phyloP scores from a whole-genome alignment of 2,888 invertebrate species.

The Slavum lentiscoides region DNA sequence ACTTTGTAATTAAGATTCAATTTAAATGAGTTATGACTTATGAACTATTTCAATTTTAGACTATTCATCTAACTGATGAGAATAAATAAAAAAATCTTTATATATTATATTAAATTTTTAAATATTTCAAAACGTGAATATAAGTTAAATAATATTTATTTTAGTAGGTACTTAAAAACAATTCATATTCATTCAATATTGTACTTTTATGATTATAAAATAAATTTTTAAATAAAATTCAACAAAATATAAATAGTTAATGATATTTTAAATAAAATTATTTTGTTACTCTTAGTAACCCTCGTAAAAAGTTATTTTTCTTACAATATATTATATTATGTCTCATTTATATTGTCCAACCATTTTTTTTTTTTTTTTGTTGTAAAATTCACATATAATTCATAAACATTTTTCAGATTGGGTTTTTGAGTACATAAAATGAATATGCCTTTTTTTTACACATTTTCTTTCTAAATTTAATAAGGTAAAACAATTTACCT shows the following conservation, averaged over 20 bases:
- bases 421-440: too few relatives aligned
- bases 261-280: not conserved
- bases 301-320: constrained; percentile 8
- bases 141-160: not conserved
- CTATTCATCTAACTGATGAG: not conserved
- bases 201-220: not conserved
- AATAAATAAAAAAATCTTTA: not conserved
- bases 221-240: not conserved
- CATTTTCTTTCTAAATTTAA: not conserved
- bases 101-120: not conserved
- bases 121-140: not conserved
- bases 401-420: too few relatives aligned
- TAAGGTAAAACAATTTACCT: too few relatives aligned
- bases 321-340: not conserved
- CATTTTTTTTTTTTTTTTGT: too few relatives aligned
- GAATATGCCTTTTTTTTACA: not conserved
- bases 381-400: too few relatives aligned
- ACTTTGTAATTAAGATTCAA: constrained; percentile 24
- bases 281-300: constrained; percentile 22
- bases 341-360: not conserved
- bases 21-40: not conserved
- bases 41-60: not conserved
- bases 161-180: not conserved
- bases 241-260: constrained; percentile 9
- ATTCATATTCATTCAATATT: not conserved